Conservation (phyloP, 2,797 vertebrate species). For the Merluccius polli region DNA sequence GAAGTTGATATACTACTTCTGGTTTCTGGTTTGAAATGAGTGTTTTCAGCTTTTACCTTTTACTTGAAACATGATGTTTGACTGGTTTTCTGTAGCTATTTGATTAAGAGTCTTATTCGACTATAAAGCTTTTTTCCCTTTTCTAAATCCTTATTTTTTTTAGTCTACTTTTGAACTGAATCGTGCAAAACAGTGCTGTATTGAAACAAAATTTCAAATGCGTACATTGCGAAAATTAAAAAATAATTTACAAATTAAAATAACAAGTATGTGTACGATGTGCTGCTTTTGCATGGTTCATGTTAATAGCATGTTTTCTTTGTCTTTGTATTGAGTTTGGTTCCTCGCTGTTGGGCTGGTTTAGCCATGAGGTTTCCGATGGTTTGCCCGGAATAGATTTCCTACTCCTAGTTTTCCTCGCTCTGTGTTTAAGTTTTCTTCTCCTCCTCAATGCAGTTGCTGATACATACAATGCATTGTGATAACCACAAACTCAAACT, state of each 20-base stretch:
- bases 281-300: slow-evolving; percentile 79
- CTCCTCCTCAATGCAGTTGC: slow-evolving; percentile 79
- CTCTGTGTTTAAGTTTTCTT: slow-evolving; percentile 69
- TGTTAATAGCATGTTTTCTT: slow-evolving; percentile 74
- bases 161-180: slow-evolving; percentile 59
- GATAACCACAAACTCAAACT: slow-evolving; percentile 61
- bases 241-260: slow-evolving; percentile 16
- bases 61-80: slow-evolving; percentile 37
- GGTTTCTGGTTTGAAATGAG: slow-evolving; percentile 57
- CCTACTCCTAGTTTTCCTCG: slow-evolving; percentile 56
- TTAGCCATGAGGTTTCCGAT: slow-evolving; percentile 56
- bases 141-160: slow-evolving; percentile 51
- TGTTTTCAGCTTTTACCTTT: slow-evolving; percentile 46
- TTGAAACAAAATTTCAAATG: neutral
- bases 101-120: slow-evolving; percentile 52
- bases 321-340: slow-evolving; percentile 62
- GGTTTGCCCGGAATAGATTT: slow-evolving; percentile 70
- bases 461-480: slow-evolving; percentile 76
- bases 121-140: slow-evolving; percentile 59
- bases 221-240: neutral
- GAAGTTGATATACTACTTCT: slow-evolving; percentile 52
- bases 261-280: slow-evolving; percentile 21
- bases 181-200: slow-evolving; percentile 72
- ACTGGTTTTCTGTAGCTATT: slow-evolving; percentile 56
- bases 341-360: slow-evolving; percentile 58